These are phyloP conservation scores for Garrulus glandarius DNA, from an alignment of 2,797 vertebrate genomes.

Conservation along the genomic window DNA sequence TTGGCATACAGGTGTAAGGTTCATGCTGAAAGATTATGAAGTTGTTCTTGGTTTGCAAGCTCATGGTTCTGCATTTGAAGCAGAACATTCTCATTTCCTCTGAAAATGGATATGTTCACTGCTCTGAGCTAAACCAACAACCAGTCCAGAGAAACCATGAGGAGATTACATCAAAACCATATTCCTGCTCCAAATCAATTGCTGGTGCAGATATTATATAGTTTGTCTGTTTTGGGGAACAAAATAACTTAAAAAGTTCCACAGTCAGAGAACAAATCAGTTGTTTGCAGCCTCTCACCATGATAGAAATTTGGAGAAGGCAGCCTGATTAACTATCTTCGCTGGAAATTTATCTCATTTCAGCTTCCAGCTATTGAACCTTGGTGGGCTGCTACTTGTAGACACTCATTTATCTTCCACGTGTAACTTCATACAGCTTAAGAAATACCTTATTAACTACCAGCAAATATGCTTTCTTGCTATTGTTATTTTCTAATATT, in stretches of 20 bases:
- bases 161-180: neutral
- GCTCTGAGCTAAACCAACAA: neutral
- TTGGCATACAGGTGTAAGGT: fast-evolving
- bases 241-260: neutral
- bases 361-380: neutral
- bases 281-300: neutral
- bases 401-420: neutral
- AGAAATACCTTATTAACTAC: neutral
- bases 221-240: too few species aligned
- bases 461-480: neutral
- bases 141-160: neutral
- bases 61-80: neutral
- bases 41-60: neutral
- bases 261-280: neutral
- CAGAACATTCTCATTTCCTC: neutral
- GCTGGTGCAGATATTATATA: neutral
- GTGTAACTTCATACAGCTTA: neutral
- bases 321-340: too few species aligned
- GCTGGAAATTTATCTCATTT: neutral
- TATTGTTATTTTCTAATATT: neutral
- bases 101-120: neutral
- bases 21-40: neutral
- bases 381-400: neutral
- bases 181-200: neutral
- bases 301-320: too few species aligned